Base-by-base conservation (phyloP, 1,140 invertebrate species). In the Lanistes nyassanus region DNA sequence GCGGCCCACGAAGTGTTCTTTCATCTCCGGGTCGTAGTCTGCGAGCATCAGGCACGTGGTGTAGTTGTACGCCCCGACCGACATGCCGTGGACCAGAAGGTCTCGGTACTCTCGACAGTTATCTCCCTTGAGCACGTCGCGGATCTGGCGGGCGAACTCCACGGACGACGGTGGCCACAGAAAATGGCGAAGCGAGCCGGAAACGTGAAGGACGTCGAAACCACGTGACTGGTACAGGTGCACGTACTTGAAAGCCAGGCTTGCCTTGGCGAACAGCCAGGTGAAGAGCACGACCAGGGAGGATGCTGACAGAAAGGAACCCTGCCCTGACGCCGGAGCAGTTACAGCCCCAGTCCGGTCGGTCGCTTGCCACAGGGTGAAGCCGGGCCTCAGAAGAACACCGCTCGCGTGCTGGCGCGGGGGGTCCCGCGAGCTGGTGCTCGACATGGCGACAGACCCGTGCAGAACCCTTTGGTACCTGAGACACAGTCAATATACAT, bases 41-140 rank as follows among this genome's bases (percentile, higher is more conserved):
- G 74, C 47, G 36, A 67, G n/a, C 62, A 79, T 79, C 7, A 77
- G 36, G 65, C 78, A 81, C 7, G 73, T 74, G 19, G 80, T 81
- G n/a, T 78, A 79, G n/a, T 79, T 77, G 62, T 78, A 81, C 6
- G 76, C 74, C 21, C 80, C 80, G 21, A 81, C 79, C 3, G 80
- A 81, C 19, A 77, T 76, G 29, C 65, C 78, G 37, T 81, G 80
- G 26, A 77, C 47, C 0, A 81, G 29, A 29, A 75, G 21, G 58
- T 56, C 34, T 0, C 53, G 9, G 39, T 79, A 81, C 4, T 53
- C 16, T 9, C 23, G 23, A 21, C 65, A 66, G 13, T 72, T 31
- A 69, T 37, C 47, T n/a, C 42, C 42, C 36, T 69, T 47, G 34
- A 81, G 26, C 11, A 75, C 65, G 0, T 73, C 36, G 19, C 74